Percentiles rank a stretch among this genome's conserved stretches.
Conservation (phyloP, 2,113 vertebrate genomes). For the Zingel zingel region DNA sequence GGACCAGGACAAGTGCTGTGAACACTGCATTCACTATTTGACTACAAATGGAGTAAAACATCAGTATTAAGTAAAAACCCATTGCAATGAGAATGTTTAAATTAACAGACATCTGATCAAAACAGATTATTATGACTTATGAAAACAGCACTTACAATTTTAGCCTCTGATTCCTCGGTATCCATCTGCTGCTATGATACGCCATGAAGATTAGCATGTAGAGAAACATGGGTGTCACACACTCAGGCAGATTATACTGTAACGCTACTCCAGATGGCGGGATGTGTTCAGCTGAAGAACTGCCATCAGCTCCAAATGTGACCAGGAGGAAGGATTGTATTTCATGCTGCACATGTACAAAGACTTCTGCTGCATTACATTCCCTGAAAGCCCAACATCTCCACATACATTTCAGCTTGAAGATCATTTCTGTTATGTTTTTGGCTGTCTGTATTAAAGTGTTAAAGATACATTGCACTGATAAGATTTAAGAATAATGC, state of each 20-base stretch:
- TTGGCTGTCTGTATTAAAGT: background rate
- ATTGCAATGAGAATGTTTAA: too few relatives aligned
- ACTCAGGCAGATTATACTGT: background rate
- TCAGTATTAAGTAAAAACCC: background rate
- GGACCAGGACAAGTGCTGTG: slow-evolving; percentile 71
- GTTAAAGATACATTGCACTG: background rate
- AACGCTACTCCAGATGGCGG: background rate
- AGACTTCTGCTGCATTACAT: slow-evolving; percentile 1
- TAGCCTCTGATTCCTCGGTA: slow-evolving; percentile 73
- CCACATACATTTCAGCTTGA: background rate
- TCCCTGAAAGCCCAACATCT: slow-evolving; percentile 2
- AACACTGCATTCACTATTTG: slow-evolving; percentile 81
- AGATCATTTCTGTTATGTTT: background rate
- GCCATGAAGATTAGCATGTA: slow-evolving; percentile 80
- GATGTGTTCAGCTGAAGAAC: background rate
- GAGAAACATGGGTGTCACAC: slow-evolving; percentile 73
- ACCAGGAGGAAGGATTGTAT: slow-evolving; percentile 50
- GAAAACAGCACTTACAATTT: slow-evolving; percentile 79
- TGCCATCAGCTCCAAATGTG: background rate
- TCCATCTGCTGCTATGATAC: slow-evolving; percentile 81
- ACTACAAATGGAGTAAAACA: slow-evolving; percentile 63
- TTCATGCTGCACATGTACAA: slow-evolving; percentile 40
- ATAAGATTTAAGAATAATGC: background rate
- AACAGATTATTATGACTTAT: background rate
- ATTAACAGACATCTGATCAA: background rate